Conservation (phyloP, 2,888 invertebrate genomes). For the Dyspetes luteomarginatus region DNA sequence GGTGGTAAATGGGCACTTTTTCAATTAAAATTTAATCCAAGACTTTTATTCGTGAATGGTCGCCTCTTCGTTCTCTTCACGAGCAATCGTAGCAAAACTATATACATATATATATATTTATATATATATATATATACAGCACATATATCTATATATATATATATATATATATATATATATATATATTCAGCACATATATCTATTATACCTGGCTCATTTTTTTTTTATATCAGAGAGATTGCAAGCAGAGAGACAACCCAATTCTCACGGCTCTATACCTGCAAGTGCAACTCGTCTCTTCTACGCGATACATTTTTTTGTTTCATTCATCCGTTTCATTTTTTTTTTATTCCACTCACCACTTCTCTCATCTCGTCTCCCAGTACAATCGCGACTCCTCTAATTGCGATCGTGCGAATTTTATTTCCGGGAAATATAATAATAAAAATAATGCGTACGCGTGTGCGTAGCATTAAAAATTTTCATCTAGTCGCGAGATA, state of each 20-base stretch:
- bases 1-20: slow-evolving; percentile 64
- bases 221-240: slow-evolving; percentile 38
- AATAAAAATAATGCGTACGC: neutral
- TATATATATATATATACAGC: too few species aligned
- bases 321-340: slow-evolving; percentile 11
- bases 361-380: slow-evolving; percentile 64
- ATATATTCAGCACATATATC: slow-evolving; percentile 15
- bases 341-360: slow-evolving; percentile 29
- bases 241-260: slow-evolving; percentile 72
- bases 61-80: neutral
- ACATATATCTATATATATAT: neutral
- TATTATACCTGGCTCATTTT: slow-evolving; percentile 40
- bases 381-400: slow-evolving; percentile 68
- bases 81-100: neutral
- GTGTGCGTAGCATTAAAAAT: neutral
- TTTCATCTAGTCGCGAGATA: neutral
- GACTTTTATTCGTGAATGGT: slow-evolving; percentile 56
- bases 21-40: slow-evolving; percentile 74
- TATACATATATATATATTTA: too few species aligned
- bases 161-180: neutral
- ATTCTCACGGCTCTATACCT: slow-evolving; percentile 78
- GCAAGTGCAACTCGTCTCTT: neutral
- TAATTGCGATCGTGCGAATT: slow-evolving; percentile 66
- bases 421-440: slow-evolving; percentile 12
- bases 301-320: slow-evolving; percentile 13